phyloP scores from a whole-genome alignment of 1,140 invertebrate genomes.

The Mamestra configurata region DNA sequence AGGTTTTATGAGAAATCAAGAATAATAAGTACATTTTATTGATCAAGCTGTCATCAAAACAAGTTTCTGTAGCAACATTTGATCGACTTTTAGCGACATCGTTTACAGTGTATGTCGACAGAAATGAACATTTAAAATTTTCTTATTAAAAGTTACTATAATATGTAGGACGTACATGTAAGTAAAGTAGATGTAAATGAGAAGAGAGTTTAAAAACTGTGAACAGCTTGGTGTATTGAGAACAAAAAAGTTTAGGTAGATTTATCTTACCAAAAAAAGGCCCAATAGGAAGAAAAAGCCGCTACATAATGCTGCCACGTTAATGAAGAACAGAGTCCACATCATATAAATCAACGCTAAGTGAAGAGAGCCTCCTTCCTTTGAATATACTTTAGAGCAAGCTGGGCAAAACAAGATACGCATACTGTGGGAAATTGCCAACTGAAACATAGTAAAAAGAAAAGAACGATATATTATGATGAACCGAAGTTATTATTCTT shows the following conservation, averaged over 20 bases:
- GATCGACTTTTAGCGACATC: too few species aligned
- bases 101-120: too few species aligned
- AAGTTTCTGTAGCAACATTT: too few species aligned
- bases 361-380: neutral
- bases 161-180: too few species aligned
- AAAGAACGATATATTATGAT: neutral
- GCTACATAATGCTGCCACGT: slow-evolving; percentile 55
- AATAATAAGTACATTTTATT: neutral
- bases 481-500: neutral
- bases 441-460: slow-evolving; percentile 53
- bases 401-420: slow-evolving; percentile 54
- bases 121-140: too few species aligned
- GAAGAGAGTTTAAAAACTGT: too few species aligned
- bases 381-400: slow-evolving; percentile 57
- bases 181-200: too few species aligned
- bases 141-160: too few species aligned
- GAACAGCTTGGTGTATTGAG: too few species aligned
- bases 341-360: slow-evolving; percentile 50
- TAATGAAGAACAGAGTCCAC: slow-evolving; percentile 58
- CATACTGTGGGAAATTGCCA: slow-evolving; percentile 54
- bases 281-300: slow-evolving; percentile 59
- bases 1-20: neutral
- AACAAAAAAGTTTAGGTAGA: neutral
- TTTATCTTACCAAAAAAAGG: slow-evolving; percentile 59
- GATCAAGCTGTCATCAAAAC: too few species aligned